phyloP scores from a whole-genome alignment of 2,797 vertebrate genomes.

The Ibycter americanus region DNA sequence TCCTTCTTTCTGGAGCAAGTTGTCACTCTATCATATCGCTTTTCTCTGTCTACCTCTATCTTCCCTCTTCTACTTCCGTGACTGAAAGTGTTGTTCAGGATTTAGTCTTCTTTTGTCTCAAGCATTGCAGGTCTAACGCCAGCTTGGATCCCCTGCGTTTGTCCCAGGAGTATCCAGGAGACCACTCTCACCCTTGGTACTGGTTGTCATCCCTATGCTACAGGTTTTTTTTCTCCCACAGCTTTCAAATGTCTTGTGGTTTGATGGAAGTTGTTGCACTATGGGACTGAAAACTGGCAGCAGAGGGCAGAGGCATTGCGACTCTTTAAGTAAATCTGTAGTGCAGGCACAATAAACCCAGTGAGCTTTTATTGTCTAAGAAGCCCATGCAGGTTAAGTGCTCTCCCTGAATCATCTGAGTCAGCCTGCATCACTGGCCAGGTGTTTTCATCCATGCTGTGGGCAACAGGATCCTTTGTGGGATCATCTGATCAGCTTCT shows the following conservation, averaged over 20 bases:
- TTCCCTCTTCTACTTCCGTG: neutral
- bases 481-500: neutral
- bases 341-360: neutral
- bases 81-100: neutral
- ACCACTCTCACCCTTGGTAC: neutral
- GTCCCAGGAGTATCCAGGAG: neutral
- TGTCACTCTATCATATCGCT: conserved; percentile 9
- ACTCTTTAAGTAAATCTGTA: neutral
- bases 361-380: neutral
- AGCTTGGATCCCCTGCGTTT: neutral
- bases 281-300: neutral
- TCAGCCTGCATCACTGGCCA: neutral
- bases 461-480: neutral
- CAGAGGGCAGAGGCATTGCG: neutral
- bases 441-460: neutral
- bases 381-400: neutral
- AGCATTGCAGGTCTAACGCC: neutral
- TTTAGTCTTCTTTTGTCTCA: neutral
- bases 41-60: neutral
- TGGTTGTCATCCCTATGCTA: neutral
- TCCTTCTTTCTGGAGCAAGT: neutral
- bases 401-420: neutral
- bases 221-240: neutral
- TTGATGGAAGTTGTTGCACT: neutral
- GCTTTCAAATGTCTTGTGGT: neutral